phyloP scores from a whole-genome alignment of 2,797 vertebrate genomes.

The Eidolon dupreanum region DNA sequence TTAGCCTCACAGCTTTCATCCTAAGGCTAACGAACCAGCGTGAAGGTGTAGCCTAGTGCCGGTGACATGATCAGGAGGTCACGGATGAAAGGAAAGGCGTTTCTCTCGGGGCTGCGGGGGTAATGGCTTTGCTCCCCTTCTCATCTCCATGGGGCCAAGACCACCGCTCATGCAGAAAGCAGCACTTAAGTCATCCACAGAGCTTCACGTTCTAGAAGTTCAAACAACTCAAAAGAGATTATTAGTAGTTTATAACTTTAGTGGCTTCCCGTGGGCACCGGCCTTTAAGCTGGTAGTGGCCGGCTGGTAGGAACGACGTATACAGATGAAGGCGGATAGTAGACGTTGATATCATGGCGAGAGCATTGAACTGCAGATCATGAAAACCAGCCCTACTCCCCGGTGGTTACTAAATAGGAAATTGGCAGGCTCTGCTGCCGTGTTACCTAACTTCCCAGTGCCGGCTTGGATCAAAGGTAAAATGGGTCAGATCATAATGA shows the following conservation, averaged over 20 bases:
- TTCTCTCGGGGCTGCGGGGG: neutral
- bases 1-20: neutral
- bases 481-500: neutral
- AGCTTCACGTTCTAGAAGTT: neutral
- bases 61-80: neutral
- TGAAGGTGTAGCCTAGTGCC: neutral
- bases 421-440: too few relatives aligned
- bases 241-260: neutral
- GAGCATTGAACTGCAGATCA: neutral
- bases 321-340: neutral
- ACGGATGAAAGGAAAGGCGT: neutral
- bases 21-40: neutral
- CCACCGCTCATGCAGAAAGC: neutral
- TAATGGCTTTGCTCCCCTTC: neutral
- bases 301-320: neutral
- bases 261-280: accelerated
- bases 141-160: too few relatives aligned
- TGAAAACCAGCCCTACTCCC: neutral
- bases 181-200: neutral
- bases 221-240: neutral
- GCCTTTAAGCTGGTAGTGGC: neutral
- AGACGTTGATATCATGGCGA: neutral
- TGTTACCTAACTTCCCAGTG: neutral
- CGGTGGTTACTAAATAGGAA: neutral
- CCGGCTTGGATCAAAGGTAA: neutral